Evolutionary conservation across 2,113 vertebrate species (phyloP), one percentile per base, ranked within the genome.

Genomic region (Gallinago undulata): DNA sequence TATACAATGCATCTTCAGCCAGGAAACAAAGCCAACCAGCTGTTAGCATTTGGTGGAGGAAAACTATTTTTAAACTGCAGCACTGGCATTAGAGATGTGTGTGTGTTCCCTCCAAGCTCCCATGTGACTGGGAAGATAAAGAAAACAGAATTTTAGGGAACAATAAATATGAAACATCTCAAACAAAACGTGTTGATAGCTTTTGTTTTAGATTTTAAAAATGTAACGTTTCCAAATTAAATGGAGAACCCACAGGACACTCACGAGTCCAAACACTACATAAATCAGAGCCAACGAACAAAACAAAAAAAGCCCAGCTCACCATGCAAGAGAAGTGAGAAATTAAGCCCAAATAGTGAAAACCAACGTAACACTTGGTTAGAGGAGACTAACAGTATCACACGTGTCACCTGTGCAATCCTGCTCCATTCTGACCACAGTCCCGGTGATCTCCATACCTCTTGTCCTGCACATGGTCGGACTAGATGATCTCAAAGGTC

Each of bases 221-320:
- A 97, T 68, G 84, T 77, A 95, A 85, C 27, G 27, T 88, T 97
- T 98, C 97, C 97, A 98, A 98, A 97, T 92, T 93, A 98, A 97
- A 98, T 80, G 82, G 87, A 96, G 97, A 97, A 95, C 93, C 96
- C 98, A 95, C 97, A 98, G 98, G 98, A 98, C 97, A 98, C 94
- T 96, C 97, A 96, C 86, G 96, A 97, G 97, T 98, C 97, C 92
- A 93, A 96, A 78, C 80, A 95, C 96, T 97, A 80, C 94, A 94
- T 95, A 98, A 98, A 98, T 97, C 97, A 98, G 98, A 98, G 98
- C 98, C 98, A 98, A 98, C 96, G 98, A 98, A 98, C 94, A 97
- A 98, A 81, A 91, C 11, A 66, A 67, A 55, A 98, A 98, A 98
- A 97, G 82, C 96, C 97, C 97, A 98, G 97, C 98, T 98, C 98